phyloP scores from a whole-genome alignment of 53 echinoderm and acorn worm species.

The Luidia sarsii region DNA sequence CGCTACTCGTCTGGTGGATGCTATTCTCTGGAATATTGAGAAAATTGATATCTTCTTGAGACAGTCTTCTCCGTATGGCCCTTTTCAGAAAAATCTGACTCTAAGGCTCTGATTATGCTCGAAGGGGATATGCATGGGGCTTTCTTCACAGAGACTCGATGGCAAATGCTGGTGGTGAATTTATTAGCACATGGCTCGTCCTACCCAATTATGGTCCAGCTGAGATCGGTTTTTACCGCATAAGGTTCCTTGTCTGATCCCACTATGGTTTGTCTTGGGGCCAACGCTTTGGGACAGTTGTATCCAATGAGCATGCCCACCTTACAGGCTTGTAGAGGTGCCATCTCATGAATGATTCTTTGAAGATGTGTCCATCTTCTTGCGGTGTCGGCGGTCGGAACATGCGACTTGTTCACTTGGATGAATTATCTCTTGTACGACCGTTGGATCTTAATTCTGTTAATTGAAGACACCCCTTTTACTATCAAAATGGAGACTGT shows the following conservation, averaged over 20 bases:
- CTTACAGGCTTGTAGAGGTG: constrained; percentile 55
- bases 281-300: constrained; percentile 63
- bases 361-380: constrained; percentile 52
- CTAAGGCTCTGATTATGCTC: constrained; percentile 23
- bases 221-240: constrained; percentile 61
- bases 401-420: constrained; percentile 53
- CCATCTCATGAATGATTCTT: constrained; percentile 46
- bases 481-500: constrained; percentile 44
- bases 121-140: constrained; percentile 15
- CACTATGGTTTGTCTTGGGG: constrained; percentile 41
- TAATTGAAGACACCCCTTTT: constrained; percentile 42
- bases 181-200: not conserved
- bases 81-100: constrained; percentile 31
- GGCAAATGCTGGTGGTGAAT: constrained; percentile 5
- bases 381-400: constrained; percentile 58
- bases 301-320: constrained; percentile 68
- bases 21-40: not conserved
- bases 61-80: not conserved
- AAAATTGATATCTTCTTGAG: constrained; percentile 34
- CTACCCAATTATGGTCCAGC: constrained; percentile 69
- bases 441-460: constrained; percentile 20
- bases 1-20: not conserved
- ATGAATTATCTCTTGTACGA: constrained; percentile 47
- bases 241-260: constrained; percentile 57
- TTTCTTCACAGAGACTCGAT: constrained; percentile 38